Evolutionary conservation across 1,140 invertebrate genomes (phyloP).

Genomic region (Listronotus bonariensis): DNA sequence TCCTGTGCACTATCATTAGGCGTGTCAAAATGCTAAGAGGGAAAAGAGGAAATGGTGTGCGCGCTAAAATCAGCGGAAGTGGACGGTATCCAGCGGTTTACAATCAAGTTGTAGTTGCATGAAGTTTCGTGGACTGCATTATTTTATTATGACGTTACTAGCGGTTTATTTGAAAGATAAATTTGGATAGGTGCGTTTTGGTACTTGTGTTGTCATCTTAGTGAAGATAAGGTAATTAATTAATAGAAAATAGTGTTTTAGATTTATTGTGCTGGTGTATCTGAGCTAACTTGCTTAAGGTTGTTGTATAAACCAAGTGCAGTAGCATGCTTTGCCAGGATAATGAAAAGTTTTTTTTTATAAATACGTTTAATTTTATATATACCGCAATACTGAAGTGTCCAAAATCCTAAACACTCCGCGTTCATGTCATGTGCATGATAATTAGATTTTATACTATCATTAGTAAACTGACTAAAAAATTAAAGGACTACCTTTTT

Average conservation of each 20-base stretch:
- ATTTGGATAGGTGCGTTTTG: neutral
- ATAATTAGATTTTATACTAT: no score
- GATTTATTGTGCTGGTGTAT: neutral
- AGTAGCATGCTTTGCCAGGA: neutral
- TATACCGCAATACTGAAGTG: no score
- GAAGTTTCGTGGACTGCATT: conserved; percentile 11
- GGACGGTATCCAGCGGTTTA: conserved; percentile 11
- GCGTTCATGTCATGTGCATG: no score
- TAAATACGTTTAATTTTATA: neutral
- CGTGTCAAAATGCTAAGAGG: conserved; percentile 15
- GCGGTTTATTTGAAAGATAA: neutral
- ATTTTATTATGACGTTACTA: neutral
- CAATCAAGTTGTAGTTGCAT: conserved; percentile 17
- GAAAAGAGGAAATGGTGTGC: conserved; percentile 11
- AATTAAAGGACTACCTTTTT: no score
- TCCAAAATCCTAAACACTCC: no score
- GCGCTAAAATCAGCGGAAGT: conserved; percentile 21
- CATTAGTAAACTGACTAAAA: no score
- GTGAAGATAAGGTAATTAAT: neutral
- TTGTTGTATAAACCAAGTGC: neutral
- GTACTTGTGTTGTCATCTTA: neutral
- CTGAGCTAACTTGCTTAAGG: no score
- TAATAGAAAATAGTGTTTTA: neutral
- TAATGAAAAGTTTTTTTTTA: neutral
- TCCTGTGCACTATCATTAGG: conserved; percentile 12